These are phyloP conservation scores for Drosophila pegasa DNA, from an alignment of 2,888 invertebrate species.

Conservation along the genomic window DNA sequence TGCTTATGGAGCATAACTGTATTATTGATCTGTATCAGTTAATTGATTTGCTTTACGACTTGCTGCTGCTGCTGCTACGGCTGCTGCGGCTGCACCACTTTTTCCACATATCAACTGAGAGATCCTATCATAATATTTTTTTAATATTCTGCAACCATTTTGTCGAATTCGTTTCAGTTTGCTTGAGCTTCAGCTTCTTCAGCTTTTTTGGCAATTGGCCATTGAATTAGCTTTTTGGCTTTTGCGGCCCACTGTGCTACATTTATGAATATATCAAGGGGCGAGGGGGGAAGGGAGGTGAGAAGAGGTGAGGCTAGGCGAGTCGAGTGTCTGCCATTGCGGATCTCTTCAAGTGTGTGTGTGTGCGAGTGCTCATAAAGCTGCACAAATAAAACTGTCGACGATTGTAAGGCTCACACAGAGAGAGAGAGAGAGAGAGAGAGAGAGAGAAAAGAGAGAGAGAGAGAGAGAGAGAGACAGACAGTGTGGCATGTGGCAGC, in stretches of 20 bases:
- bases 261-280: slow-evolving; percentile 76
- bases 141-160: slow-evolving; percentile 67
- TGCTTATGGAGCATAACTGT: slow-evolving; percentile 3
- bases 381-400: slow-evolving; percentile 78
- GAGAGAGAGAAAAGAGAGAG: no score
- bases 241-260: slow-evolving; percentile 74
- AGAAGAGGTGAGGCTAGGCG: not conserved
- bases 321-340: slow-evolving; percentile 41
- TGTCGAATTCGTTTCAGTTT: not conserved
- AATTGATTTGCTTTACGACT: slow-evolving; percentile 71
- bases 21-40: slow-evolving; percentile 50
- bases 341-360: slow-evolving; percentile 50
- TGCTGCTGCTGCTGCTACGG: slow-evolving; percentile 62
- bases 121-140: slow-evolving; percentile 66
- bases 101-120: slow-evolving; percentile 4
- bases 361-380: slow-evolving; percentile 61
- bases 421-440: slow-evolving; percentile 12
- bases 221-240: slow-evolving; percentile 66
- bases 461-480: no score
- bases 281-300: slow-evolving; percentile 11
- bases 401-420: slow-evolving; percentile 56
- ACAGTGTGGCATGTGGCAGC: slow-evolving; percentile 46
- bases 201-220: slow-evolving; percentile 68
- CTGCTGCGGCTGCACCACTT: slow-evolving; percentile 49
- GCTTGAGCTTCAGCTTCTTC: not conserved